Conservation (phyloP, 1,140 invertebrate species). For the Atta texana region DNA sequence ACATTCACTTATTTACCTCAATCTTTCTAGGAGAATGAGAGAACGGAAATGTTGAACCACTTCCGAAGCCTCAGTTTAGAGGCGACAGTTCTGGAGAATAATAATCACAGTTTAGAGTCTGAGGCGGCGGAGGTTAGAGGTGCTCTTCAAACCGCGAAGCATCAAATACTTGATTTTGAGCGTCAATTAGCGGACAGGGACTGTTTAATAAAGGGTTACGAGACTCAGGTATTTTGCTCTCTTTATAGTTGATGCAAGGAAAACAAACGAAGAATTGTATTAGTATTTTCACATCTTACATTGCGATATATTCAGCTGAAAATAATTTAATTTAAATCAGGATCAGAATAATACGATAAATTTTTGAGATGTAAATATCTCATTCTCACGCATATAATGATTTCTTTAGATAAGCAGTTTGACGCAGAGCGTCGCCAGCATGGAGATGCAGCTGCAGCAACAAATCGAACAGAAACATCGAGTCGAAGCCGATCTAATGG, state of each 20-base stretch:
- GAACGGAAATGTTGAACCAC: constrained; percentile 91
- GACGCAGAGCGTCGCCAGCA: constrained; percentile 85
- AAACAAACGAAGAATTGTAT: neutral
- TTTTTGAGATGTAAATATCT: neutral
- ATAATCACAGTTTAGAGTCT: constrained; percentile 90
- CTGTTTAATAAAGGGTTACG: constrained; percentile 86
- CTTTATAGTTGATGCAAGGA: neutral
- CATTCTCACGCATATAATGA: neutral
- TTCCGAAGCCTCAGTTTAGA: constrained; percentile 90
- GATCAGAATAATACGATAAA: neutral
- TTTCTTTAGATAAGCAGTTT: constrained; percentile 86
- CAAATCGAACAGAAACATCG: constrained; percentile 80
- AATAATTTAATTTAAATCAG: neutral
- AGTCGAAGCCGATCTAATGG: constrained; percentile 84
- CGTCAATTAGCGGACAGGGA: constrained; percentile 86
- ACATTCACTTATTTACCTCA: neutral
- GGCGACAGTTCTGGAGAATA: constrained; percentile 90
- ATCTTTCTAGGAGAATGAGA: constrained; percentile 88
- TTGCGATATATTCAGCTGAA: neutral
- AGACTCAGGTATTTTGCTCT: constrained; percentile 84
- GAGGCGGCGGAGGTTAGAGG: constrained; percentile 89
- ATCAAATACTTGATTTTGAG: constrained; percentile 87
- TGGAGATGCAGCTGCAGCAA: constrained; percentile 86
- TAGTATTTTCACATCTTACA: neutral
- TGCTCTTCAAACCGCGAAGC: constrained; percentile 86